phyloP scores from a whole-genome alignment of 1,140 invertebrate genomes.

The Schmidtea mediterranea region DNA sequence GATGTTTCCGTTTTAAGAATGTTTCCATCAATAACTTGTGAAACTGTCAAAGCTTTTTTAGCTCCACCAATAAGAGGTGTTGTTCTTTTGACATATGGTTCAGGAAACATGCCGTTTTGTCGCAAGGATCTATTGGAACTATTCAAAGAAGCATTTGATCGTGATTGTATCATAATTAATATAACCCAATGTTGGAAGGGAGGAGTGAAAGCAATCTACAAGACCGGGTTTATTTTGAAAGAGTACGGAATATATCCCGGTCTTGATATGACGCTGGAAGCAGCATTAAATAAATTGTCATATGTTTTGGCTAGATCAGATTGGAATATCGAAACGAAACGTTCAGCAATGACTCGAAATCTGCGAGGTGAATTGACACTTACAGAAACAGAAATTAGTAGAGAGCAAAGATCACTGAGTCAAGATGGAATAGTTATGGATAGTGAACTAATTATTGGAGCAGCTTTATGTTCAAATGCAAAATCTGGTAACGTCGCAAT shows the following conservation, averaged over 20 bases:
- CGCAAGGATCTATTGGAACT: constrained; percentile 49
- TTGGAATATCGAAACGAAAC: constrained; percentile 42
- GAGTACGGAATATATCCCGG: constrained; percentile 53
- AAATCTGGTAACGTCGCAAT: no score
- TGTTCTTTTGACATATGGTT: constrained; percentile 65
- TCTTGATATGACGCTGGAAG: constrained; percentile 74
- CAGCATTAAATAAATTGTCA: constrained; percentile 60
- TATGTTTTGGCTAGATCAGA: constrained; percentile 61
- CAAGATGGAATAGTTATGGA: no score
- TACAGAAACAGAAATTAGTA: neutral
- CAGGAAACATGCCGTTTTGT: constrained; percentile 63
- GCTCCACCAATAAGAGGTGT: constrained; percentile 56
- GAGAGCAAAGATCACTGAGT: no score
- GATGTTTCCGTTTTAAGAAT: constrained; percentile 58
- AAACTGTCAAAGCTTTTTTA: constrained; percentile 48
- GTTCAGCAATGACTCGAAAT: constrained; percentile 45
- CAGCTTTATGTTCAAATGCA: no score
- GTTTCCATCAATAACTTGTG: constrained; percentile 58
- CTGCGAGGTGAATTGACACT: constrained; percentile 37
- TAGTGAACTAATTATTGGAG: no score
- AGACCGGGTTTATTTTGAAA: constrained; percentile 38
- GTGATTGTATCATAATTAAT: constrained; percentile 66
- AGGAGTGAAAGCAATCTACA: constrained; percentile 44
- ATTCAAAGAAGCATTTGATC: constrained; percentile 39
- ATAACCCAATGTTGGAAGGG: constrained; percentile 57